Conservation (phyloP, 2,113 vertebrate genomes). For the Motacilla tschutschensis region DNA sequence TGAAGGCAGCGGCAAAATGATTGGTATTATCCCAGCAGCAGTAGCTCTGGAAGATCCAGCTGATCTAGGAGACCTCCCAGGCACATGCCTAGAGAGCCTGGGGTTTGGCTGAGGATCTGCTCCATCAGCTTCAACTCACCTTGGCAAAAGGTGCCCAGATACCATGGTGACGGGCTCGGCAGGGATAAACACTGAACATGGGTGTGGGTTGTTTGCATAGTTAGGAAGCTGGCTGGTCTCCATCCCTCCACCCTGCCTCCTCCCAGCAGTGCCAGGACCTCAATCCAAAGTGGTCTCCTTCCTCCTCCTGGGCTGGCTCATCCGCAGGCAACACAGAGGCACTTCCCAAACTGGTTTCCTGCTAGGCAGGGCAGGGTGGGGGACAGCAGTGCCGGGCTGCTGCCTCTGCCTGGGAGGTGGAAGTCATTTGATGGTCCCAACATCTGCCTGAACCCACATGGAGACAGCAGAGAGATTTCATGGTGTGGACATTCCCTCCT, state of each 20-base stretch:
- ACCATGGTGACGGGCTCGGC: constrained; percentile 40
- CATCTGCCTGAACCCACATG: neutral
- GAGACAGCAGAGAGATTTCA: rapidly evolving
- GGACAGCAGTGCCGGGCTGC: neutral
- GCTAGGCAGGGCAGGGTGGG: neutral
- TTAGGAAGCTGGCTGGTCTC: constrained; percentile 60
- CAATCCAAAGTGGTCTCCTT: constrained; percentile 45
- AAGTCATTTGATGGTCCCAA: neutral
- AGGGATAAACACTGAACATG: constrained; percentile 51
- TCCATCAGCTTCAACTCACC: constrained; percentile 47
- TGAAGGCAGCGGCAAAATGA: neutral
- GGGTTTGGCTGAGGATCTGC: constrained; percentile 37
- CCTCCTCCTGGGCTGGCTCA: constrained; percentile 19
- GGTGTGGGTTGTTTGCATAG: constrained; percentile 65
- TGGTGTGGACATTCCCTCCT: neutral
- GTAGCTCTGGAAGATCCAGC: neutral
- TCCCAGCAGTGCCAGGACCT: constrained; percentile 26
- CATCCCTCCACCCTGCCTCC: constrained; percentile 62
- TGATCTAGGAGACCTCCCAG: constrained; percentile 34
- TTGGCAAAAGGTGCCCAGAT: constrained; percentile 55
- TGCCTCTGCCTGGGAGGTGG: neutral
- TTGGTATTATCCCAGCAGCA: neutral
- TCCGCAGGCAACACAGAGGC: neutral
- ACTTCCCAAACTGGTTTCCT: constrained; percentile 39
- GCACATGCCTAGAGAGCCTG: constrained; percentile 27